Conservation (phyloP, 2,113 vertebrate species). For the Tachysurus fulvidraco region DNA sequence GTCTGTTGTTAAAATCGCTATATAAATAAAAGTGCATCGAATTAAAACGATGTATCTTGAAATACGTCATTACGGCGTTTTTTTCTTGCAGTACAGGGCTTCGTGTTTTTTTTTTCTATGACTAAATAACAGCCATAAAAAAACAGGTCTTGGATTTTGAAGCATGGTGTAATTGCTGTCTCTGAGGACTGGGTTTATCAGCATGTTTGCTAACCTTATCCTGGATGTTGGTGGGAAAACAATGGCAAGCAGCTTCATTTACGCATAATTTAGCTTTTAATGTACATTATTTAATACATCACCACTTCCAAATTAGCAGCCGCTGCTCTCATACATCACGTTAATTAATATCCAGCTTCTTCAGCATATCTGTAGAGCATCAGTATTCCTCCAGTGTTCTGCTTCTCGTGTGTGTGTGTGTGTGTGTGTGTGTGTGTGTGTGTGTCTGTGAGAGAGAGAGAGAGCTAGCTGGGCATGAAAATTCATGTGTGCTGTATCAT, state of each 20-base stretch:
- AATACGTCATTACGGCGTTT: neutral
- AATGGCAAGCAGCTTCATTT: constrained; percentile 74
- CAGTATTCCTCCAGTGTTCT: constrained; percentile 63
- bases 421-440: constrained; percentile 27
- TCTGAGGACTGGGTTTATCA: constrained; percentile 43
- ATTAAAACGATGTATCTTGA: neutral
- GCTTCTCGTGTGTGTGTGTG: constrained; percentile 37
- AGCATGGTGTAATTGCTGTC: constrained; percentile 33
- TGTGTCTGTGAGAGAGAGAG: constrained; percentile 11
- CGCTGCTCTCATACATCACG: constrained; percentile 72
- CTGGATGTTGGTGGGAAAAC: constrained; percentile 66
- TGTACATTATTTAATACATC: constrained; percentile 79
- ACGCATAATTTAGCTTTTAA: constrained; percentile 75
- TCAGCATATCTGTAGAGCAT: constrained; percentile 63
- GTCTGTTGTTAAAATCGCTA: no score
- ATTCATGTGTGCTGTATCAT: constrained; percentile 27
- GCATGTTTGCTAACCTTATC: constrained; percentile 64
- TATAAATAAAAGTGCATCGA: no score
- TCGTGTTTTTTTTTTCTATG: neutral
- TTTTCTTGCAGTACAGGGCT: neutral
- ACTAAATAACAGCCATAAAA: neutral
- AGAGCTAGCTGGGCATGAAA: constrained; percentile 23
- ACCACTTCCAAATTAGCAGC: constrained; percentile 78
- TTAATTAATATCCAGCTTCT: constrained; percentile 75
- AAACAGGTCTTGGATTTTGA: neutral